phyloP scores from a whole-genome alignment of 2,888 invertebrate genomes.

The Meloe dianella region DNA sequence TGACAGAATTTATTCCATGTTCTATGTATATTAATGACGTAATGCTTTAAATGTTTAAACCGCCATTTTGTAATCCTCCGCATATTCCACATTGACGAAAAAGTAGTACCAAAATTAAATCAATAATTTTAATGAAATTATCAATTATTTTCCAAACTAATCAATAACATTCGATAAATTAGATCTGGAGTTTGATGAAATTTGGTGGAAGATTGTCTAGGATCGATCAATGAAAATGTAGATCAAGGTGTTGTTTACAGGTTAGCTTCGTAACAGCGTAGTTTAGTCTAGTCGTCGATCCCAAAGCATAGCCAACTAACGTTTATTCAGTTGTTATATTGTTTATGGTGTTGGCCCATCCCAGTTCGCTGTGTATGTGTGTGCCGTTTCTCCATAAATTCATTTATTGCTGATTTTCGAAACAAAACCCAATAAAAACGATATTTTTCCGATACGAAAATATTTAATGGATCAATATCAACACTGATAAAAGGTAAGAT shows the following conservation, averaged over 20 bases:
- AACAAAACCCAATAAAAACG: neutral
- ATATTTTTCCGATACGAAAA: neutral
- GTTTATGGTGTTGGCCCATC: slow-evolving; percentile 62
- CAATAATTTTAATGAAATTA: slow-evolving; percentile 13
- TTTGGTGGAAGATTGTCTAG: neutral
- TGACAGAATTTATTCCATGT: slow-evolving; percentile 46
- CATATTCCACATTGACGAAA: slow-evolving; percentile 34
- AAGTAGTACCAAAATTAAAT: slow-evolving; percentile 43
- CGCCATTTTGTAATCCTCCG: slow-evolving; percentile 49
- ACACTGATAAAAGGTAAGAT: slow-evolving; percentile 56
- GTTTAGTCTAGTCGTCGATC: slow-evolving; percentile 38
- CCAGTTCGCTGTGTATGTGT: slow-evolving; percentile 61
- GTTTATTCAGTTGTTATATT: slow-evolving; percentile 44
- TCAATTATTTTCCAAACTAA: neutral
- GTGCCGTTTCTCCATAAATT: slow-evolving; percentile 57
- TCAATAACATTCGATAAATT: neutral
- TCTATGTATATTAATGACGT: slow-evolving; percentile 60
- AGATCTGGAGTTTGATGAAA: neutral
- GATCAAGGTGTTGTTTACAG: slow-evolving; percentile 41
- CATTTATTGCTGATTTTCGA: slow-evolving; percentile 34
- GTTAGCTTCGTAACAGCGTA: slow-evolving; percentile 35
- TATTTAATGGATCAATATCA: slow-evolving; percentile 56
- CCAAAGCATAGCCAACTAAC: slow-evolving; percentile 21
- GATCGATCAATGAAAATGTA: slow-evolving; percentile 27
- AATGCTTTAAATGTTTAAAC: slow-evolving; percentile 53